Evolutionary conservation across 2,113 vertebrate species (phyloP).

Genomic region (Trematomus loennbergii): DNA sequence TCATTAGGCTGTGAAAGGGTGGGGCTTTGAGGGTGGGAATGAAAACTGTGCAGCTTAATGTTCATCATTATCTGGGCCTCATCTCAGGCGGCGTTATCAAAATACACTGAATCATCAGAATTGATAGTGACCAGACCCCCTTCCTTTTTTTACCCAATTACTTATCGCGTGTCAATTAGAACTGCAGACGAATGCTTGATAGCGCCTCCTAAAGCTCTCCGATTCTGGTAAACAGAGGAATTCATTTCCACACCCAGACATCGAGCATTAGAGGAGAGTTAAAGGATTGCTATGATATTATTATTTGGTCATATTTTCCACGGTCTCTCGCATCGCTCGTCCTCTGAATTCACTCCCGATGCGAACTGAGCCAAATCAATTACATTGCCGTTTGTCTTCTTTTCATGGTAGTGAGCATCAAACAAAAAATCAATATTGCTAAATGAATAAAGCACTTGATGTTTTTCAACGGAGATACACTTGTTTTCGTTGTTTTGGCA

Average conservation of each 20-base stretch:
- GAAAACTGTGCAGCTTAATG: conserved; percentile 74
- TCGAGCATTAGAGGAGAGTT: conserved; percentile 40
- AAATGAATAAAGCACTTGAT: conserved; percentile 73
- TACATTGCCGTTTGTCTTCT: conserved; percentile 57
- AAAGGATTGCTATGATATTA: conserved; percentile 45
- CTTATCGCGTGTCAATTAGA: conserved; percentile 61
- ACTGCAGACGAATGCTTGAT: conserved; percentile 38
- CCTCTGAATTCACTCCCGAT: conserved; percentile 44
- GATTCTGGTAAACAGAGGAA: conserved; percentile 49
- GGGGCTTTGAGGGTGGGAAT: conserved; percentile 45
- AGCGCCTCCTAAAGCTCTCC: conserved; percentile 51
- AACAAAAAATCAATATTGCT: conserved; percentile 78
- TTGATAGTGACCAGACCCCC: conserved; percentile 58
- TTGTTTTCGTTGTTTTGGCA: conserved; percentile 49
- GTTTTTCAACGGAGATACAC: conserved; percentile 50
- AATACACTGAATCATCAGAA: conserved; percentile 77
- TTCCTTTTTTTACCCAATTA: conserved; percentile 63
- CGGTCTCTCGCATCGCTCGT: conserved; percentile 8
- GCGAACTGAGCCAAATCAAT: conserved; percentile 66
- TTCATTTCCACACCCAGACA: conserved; percentile 47
- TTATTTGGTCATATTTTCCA: conserved; percentile 17
- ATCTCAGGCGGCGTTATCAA: conserved; percentile 74
- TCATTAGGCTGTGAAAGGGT: conserved; percentile 68
- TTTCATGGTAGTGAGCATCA: conserved; percentile 64
- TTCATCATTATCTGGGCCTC: conserved; percentile 71